These are phyloP conservation scores for Syrista parreyssii DNA, from an alignment of 2,888 invertebrate species.

Conservation along the genomic window DNA sequence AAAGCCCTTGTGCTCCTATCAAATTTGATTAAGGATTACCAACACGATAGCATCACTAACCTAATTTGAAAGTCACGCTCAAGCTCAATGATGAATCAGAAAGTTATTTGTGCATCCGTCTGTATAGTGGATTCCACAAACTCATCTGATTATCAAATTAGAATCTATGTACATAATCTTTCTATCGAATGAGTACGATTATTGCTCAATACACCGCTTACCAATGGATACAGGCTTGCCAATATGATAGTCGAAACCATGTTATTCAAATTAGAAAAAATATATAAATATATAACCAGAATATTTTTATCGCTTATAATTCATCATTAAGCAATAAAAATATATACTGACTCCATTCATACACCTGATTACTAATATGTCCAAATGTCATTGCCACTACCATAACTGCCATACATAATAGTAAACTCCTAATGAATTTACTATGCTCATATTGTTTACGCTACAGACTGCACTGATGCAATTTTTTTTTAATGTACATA, in stretches of 20 bases:
- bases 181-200: too few relatives aligned
- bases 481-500: background rate
- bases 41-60: background rate
- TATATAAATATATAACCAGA: background rate
- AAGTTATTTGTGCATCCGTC: background rate
- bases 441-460: background rate
- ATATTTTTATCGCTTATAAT: background rate
- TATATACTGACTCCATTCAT: background rate
- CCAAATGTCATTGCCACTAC: background rate
- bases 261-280: background rate
- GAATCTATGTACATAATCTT: background rate
- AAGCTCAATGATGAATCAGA: background rate
- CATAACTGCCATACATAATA: background rate
- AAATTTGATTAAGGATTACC: background rate
- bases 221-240: background rate
- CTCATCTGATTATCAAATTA: background rate
- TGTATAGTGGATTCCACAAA: background rate
- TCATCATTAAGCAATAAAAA: background rate
- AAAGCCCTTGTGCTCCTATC: background rate
- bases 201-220: too few relatives aligned
- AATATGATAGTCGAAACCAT: background rate
- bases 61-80: background rate
- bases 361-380: background rate
- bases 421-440: background rate
- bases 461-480: background rate